phyloP scores from a whole-genome alignment of 2,888 invertebrate genomes.

The Omphaloscelis lunosa region DNA sequence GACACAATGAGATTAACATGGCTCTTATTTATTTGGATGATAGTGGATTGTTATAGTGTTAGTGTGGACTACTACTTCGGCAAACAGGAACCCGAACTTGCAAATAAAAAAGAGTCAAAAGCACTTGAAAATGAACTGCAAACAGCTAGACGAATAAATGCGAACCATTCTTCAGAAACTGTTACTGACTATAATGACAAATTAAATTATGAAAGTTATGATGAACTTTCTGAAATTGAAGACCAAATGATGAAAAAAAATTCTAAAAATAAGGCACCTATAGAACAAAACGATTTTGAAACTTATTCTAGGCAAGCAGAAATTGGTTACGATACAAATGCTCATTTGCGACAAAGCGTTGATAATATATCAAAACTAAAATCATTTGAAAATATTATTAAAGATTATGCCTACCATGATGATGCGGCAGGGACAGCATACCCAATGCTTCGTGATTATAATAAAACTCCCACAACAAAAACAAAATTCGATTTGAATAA shows the following conservation, averaged over 20 bases:
- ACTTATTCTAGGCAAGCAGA: constrained; percentile 17
- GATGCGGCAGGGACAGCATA: constrained; percentile 3
- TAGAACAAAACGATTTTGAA: constrained; percentile 17
- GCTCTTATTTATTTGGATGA: constrained; percentile 43
- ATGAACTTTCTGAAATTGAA: constrained; percentile 50
- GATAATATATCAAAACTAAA: constrained; percentile 23
- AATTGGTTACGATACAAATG: constrained; percentile 34
- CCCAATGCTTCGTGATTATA: constrained; percentile 27
- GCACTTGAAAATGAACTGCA: constrained; percentile 14
- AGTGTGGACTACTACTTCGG: constrained; percentile 73
- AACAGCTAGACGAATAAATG: constrained; percentile 25
- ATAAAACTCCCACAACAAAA: constrained; percentile 7
- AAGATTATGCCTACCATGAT: constrained; percentile 66
- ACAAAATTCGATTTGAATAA: background rate
- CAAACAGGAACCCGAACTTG: constrained; percentile 38
- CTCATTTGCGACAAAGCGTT: constrained; percentile 25
- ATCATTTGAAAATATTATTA: constrained; percentile 58
- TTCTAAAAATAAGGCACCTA: constrained; percentile 12
- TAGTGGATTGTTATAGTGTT: constrained; percentile 61
- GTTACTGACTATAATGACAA: constrained; percentile 5
- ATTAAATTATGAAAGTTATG: constrained; percentile 55
- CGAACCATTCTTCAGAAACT: constrained; percentile 1
- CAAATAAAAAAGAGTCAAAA: constrained; percentile 18
- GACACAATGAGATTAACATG: constrained; percentile 37
- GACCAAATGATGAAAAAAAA: constrained; percentile 47